Evolutionary conservation across 92 coral and sea anemone genomes (phyloP).

Genomic region (Bergia puertoricense): DNA sequence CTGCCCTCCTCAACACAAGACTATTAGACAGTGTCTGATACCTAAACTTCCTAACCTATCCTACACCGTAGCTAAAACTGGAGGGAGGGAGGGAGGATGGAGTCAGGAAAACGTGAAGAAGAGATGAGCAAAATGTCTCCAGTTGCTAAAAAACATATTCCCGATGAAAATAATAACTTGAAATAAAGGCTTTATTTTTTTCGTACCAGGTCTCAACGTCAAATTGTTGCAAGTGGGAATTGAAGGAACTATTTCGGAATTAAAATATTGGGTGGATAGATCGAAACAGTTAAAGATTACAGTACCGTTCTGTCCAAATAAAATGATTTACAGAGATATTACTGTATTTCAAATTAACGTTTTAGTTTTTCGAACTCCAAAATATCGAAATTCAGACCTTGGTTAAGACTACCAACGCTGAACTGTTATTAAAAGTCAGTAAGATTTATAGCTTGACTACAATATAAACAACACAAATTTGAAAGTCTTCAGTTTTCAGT

Average conservation of each 20-base stretch:
- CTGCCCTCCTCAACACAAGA: no score
- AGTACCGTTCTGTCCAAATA: not conserved
- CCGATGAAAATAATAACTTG: not conserved
- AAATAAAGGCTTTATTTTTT: not conserved
- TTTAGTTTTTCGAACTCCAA: not conserved
- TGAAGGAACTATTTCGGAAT: not conserved
- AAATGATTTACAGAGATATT: not conserved
- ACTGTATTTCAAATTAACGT: not conserved
- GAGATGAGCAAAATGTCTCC: not conserved
- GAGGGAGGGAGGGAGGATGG: not conserved
- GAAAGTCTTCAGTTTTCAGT: not conserved
- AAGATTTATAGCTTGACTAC: not conserved
- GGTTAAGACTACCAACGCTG: not conserved
- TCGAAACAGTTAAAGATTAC: not conserved
- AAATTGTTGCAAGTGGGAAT: not conserved
- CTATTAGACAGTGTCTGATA: no score
- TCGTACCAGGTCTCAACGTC: not conserved
- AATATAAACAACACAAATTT: not conserved
- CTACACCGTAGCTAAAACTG: not conserved
- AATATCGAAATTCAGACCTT: not conserved
- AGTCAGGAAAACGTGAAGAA: not conserved
- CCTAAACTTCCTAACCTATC: not conserved
- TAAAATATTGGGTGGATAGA: not conserved
- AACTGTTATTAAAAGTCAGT: not conserved
- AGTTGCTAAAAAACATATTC: not conserved